Conservation (phyloP, 1,140 invertebrate genomes). For the Procambarus clarkii region DNA sequence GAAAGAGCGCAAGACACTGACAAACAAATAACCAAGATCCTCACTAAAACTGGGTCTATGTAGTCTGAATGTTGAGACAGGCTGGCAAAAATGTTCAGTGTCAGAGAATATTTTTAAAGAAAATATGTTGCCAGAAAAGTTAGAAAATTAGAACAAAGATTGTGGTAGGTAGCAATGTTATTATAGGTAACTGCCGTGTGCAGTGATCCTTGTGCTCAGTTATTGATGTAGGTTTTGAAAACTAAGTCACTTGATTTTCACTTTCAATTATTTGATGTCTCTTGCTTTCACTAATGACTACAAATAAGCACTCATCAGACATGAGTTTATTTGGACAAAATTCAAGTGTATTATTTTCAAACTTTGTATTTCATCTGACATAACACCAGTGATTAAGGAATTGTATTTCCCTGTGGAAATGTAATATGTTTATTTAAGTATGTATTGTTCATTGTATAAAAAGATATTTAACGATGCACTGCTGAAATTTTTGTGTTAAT, state of each 20-base stretch:
- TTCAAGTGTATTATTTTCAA: neutral
- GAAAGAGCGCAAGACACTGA: conserved; percentile 66
- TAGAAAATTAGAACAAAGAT: neutral
- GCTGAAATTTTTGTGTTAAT: neutral
- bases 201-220: neutral
- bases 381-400: neutral
- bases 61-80: neutral
- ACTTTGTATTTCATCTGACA: neutral
- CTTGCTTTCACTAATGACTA: conserved; percentile 1
- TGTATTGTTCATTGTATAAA: neutral
- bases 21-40: conserved; percentile 71
- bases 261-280: neutral
- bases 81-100: neutral
- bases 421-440: neutral
- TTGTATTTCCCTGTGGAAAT: neutral
- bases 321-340: neutral
- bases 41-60: conserved; percentile 70
- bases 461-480: conserved; percentile 2
- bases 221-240: conserved; percentile 5
- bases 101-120: too few relatives aligned
- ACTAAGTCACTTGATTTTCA: conserved; percentile 6
- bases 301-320: neutral
- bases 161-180: neutral
- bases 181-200: neutral
- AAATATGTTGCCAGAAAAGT: neutral